These are phyloP conservation scores for Drosophila santomea DNA, from an alignment of 1,140 invertebrate species.

Conservation along the genomic window DNA sequence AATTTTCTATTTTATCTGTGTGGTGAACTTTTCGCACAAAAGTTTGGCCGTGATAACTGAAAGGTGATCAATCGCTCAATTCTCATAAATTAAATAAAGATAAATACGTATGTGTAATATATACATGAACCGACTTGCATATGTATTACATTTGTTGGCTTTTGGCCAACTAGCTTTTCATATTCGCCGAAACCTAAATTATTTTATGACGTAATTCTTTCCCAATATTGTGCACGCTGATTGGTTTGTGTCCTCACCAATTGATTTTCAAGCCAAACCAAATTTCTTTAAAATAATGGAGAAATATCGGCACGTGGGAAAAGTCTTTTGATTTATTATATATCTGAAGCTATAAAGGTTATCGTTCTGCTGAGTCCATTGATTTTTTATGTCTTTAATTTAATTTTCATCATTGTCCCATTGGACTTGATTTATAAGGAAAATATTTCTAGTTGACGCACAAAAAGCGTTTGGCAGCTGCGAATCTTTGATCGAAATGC, in stretches of 20 bases:
- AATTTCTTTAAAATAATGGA: not conserved
- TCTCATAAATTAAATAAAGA: not conserved
- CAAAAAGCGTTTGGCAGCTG: conserved; percentile 40
- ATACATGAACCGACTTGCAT: conserved; percentile 12
- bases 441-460: conserved; percentile 42
- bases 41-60: conserved; percentile 47
- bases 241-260: conserved; percentile 6
- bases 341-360: conserved; percentile 5
- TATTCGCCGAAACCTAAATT: conserved; percentile 37
- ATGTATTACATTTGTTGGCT: conserved; percentile 32
- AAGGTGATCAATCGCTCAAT: conserved; percentile 35
- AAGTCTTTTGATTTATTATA: conserved; percentile 21
- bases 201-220: conserved; percentile 38
- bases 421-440: conserved; percentile 17
- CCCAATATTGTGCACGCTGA: conserved; percentile 2
- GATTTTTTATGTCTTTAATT: not conserved
- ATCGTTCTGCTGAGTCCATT: not conserved
- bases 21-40: conserved; percentile 9
- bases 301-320: conserved; percentile 26
- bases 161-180: conserved; percentile 25
- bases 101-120: conserved; percentile 16
- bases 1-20: conserved; percentile 17
- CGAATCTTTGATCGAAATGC: conserved; percentile 31
- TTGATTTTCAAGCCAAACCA: not conserved
- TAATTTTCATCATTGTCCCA: conserved; percentile 8